These are phyloP conservation scores for Halichoeres trimaculatus DNA, from an alignment of 2,113 vertebrate species.

Conservation along the genomic window DNA sequence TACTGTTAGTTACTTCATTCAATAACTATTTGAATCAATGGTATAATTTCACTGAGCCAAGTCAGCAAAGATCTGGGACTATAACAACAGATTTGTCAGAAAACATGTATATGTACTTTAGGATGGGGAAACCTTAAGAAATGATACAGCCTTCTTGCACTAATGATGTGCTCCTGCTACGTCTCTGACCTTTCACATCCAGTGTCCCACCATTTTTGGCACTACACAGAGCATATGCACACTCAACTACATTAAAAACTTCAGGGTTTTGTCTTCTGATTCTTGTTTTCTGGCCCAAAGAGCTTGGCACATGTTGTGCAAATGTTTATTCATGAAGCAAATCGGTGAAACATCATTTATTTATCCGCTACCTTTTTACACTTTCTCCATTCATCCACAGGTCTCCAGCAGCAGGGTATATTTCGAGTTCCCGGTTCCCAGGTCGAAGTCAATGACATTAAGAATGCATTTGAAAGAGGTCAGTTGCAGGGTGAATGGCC, in stretches of 20 bases:
- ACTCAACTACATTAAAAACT: not conserved
- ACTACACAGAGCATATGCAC: not conserved
- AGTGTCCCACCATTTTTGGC: not conserved
- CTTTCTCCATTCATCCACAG: conserved; percentile 76
- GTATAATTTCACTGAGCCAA: too few species aligned
- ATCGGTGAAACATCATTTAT: not conserved
- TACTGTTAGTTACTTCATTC: too few species aligned
- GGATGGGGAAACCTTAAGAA: too few species aligned
- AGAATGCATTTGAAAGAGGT: conserved; percentile 99
- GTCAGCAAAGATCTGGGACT: too few species aligned
- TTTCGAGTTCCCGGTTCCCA: conserved; percentile 98
- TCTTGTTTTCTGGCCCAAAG: not conserved
- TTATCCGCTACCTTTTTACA: not conserved
- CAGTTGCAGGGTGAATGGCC: conserved; percentile 59
- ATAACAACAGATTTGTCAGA: too few species aligned
- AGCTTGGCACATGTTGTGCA: not conserved
- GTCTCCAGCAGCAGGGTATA: conserved; percentile 98
- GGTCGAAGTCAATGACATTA: conserved; percentile 99
- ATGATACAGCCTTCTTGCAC: too few species aligned
- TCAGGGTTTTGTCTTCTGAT: not conserved
- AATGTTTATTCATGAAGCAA: too few species aligned
- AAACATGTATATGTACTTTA: too few species aligned
- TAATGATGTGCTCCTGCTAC: too few species aligned
- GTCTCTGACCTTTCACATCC: not conserved
- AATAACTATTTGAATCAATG: too few species aligned